Conservation (phyloP, 2,113 vertebrate species). For the Pontoporia blainvillei region DNA sequence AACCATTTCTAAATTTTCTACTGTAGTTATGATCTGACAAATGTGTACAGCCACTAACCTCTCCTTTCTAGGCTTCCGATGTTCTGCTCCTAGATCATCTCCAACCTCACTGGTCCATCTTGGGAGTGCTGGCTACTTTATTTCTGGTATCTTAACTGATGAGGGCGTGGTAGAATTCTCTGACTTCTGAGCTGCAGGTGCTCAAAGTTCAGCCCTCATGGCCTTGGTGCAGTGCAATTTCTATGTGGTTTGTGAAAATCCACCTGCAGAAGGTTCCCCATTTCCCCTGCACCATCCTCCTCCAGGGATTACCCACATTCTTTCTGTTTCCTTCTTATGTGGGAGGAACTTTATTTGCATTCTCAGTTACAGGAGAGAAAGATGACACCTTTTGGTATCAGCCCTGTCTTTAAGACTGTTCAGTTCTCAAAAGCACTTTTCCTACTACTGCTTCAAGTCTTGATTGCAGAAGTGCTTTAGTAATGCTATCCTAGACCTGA, state of each 20-base stretch:
- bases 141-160: rapidly evolving
- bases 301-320: not conserved
- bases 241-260: not conserved
- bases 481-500: not conserved
- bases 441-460: not conserved
- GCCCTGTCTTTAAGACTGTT: not conserved
- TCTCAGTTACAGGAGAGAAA: not conserved
- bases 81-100: not conserved
- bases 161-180: rapidly evolving
- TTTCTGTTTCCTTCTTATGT: not conserved
- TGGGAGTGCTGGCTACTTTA: rapidly evolving
- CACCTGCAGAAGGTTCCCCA: not conserved
- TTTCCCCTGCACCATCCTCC: rapidly evolving
- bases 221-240: not conserved
- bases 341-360: not conserved
- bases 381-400: not conserved
- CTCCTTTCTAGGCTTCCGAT: not conserved
- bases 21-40: not conserved
- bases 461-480: not conserved
- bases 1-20: not conserved
- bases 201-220: not conserved
- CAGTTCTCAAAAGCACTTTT: not conserved
- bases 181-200: not conserved
- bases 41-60: not conserved
- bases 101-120: not conserved